phyloP scores from a whole-genome alignment of 2,113 vertebrate genomes.

The Apteryx owenii region DNA sequence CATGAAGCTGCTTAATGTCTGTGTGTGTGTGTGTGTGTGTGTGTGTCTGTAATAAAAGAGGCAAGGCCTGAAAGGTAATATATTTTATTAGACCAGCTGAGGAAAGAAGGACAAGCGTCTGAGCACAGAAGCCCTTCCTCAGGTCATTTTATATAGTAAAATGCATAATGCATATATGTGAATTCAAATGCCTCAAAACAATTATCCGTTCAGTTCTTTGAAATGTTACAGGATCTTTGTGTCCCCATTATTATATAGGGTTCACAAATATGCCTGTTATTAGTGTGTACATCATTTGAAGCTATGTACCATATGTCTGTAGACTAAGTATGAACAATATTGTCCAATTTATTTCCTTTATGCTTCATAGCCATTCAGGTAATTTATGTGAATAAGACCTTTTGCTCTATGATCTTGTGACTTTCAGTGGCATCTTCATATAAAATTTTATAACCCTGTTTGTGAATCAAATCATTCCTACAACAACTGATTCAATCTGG shows the following conservation, averaged over 20 bases:
- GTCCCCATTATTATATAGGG: background rate
- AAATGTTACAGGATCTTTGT: background rate
- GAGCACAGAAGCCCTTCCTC: background rate
- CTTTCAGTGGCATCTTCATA: constrained; percentile 76
- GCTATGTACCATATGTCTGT: background rate
- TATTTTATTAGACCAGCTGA: background rate
- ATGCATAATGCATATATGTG: background rate
- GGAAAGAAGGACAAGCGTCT: background rate
- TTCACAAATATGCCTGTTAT: background rate
- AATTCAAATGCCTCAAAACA: background rate
- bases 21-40: background rate
- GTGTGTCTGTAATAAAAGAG: background rate
- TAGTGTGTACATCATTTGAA: background rate
- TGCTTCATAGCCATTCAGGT: constrained; percentile 73
- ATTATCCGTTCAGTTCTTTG: background rate
- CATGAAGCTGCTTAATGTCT: background rate
- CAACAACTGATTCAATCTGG: constrained; percentile 81
- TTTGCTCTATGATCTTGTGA: constrained; percentile 78
- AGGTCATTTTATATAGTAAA: background rate
- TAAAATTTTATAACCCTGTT: constrained; percentile 86
- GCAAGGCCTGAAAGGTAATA: background rate
- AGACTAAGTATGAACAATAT: constrained; percentile 63
- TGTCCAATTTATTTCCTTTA: constrained; percentile 77
- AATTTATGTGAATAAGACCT: constrained; percentile 79
- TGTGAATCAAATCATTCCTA: constrained; percentile 82